These are phyloP conservation scores for Drosophila niveifrons DNA, from an alignment of 2,888 invertebrate species.

Conservation along the genomic window DNA sequence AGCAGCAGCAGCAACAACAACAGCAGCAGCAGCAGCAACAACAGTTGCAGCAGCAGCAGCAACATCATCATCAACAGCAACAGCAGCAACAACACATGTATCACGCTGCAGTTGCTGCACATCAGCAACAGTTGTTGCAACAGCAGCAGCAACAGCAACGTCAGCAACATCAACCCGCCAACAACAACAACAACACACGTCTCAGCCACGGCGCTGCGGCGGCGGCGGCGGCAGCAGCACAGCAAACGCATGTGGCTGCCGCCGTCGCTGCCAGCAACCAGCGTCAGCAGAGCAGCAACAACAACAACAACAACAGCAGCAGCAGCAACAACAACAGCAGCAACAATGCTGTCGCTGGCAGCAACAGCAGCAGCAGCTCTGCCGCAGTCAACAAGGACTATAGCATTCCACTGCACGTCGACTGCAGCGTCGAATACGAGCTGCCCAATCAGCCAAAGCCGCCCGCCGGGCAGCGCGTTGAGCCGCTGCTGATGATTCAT, in stretches of 20 bases:
- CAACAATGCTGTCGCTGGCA: constrained; percentile 58
- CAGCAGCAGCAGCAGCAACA: constrained; percentile 57
- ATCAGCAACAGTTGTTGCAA: constrained; percentile 71
- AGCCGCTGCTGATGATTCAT: constrained; percentile 95
- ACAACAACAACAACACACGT: constrained; percentile 59
- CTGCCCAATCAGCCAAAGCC: constrained; percentile 95
- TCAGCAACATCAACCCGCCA: constrained; percentile 50
- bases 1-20: constrained; percentile 67
- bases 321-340: constrained; percentile 47
- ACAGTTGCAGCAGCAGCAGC: constrained; percentile 59
- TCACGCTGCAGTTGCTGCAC: constrained; percentile 69
- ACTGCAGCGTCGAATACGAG: constrained; percentile 96
- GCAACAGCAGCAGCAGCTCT: constrained; percentile 84
- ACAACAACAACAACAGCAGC: constrained; percentile 45
- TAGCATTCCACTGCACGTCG: constrained; percentile 94
- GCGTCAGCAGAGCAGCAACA: constrained; percentile 65
- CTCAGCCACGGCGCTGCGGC: constrained; percentile 49
- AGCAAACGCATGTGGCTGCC: constrained; percentile 68
- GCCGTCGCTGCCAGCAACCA: constrained; percentile 71
- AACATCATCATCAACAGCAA: constrained; percentile 55
- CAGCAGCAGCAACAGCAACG: constrained; percentile 56
- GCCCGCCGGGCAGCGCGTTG: constrained; percentile 92
- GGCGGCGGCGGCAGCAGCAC: constrained; percentile 53
- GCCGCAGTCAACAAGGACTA: constrained; percentile 90
- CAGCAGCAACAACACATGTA: constrained; percentile 68